phyloP scores from a whole-genome alignment of 2,888 invertebrate species.

The Drosophila phalerata region DNA sequence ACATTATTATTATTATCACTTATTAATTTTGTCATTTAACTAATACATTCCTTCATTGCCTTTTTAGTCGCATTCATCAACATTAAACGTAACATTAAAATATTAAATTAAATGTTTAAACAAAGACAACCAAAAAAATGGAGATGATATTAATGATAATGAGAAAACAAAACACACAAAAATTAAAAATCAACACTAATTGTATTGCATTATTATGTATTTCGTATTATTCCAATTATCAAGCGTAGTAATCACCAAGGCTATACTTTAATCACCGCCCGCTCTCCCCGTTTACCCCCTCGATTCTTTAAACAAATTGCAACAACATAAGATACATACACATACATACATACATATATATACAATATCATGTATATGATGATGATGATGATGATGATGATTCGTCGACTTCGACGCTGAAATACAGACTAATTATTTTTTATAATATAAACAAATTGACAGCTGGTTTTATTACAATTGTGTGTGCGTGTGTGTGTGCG shows the following conservation, averaged over 20 bases:
- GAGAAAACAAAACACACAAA: slow-evolving; percentile 13
- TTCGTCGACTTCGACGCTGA: slow-evolving; percentile 78
- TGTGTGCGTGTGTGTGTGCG: background rate
- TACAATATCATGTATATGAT: slow-evolving; percentile 60
- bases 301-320: slow-evolving; percentile 33
- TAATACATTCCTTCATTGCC: slow-evolving; percentile 72
- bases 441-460: slow-evolving; percentile 79
- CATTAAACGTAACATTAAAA: slow-evolving; percentile 41
- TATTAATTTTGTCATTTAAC: slow-evolving; percentile 28
- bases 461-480: slow-evolving; percentile 73
- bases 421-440: slow-evolving; percentile 78
- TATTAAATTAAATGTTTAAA: slow-evolving; percentile 52
- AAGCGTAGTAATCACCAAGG: slow-evolving; percentile 74
- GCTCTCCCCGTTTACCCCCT: slow-evolving; percentile 7
- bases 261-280: slow-evolving; percentile 73
- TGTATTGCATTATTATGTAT: slow-evolving; percentile 77
- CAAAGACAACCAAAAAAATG: slow-evolving; percentile 20
- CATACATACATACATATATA: slow-evolving; percentile 51
- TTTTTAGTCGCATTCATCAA: slow-evolving; percentile 76
- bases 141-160: slow-evolving; percentile 19
- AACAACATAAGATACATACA: slow-evolving; percentile 47
- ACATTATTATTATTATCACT: slow-evolving; percentile 1
- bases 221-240: slow-evolving; percentile 80
- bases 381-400: slow-evolving; percentile 54
- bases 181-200: slow-evolving; percentile 55